phyloP scores from a whole-genome alignment of 2,113 vertebrate genomes.

The Istiophorus platypterus region DNA sequence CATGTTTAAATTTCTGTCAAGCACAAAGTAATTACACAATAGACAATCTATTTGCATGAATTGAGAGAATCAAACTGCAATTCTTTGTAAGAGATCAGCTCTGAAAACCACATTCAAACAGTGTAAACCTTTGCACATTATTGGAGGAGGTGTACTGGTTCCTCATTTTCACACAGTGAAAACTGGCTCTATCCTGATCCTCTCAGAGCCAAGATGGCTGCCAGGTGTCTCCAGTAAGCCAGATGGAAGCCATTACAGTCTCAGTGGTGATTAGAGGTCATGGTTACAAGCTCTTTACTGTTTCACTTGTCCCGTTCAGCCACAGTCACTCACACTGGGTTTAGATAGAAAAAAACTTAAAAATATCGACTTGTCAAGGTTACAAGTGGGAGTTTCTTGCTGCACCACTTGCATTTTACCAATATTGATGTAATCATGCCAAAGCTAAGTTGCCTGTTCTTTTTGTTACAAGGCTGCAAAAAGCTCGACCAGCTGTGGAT shows the following conservation, averaged over 20 bases:
- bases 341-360: constrained; percentile 60
- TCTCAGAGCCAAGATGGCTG: constrained; percentile 72
- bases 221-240: constrained; percentile 76
- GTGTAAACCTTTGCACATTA: constrained; percentile 19
- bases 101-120: constrained; percentile 25
- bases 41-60: not conserved
- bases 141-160: constrained; percentile 34
- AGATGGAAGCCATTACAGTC: constrained; percentile 83
- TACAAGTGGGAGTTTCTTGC: constrained; percentile 57
- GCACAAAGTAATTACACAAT: not conserved
- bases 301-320: constrained; percentile 76
- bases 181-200: constrained; percentile 54
- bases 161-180: constrained; percentile 71
- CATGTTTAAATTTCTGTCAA: not conserved
- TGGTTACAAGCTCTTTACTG: constrained; percentile 81
- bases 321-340: constrained; percentile 65
- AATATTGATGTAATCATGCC: constrained; percentile 19
- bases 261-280: constrained; percentile 82
- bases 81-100: too few relatives aligned
- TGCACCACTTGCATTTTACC: constrained; percentile 26
- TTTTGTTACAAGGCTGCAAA: not conserved
- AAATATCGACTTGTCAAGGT: constrained; percentile 54
- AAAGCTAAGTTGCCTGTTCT: constrained; percentile 10
- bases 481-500: not conserved
- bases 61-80: too few relatives aligned